Base-by-base conservation (phyloP, 2,888 invertebrate species). In the Tachystola acroxantha region DNA sequence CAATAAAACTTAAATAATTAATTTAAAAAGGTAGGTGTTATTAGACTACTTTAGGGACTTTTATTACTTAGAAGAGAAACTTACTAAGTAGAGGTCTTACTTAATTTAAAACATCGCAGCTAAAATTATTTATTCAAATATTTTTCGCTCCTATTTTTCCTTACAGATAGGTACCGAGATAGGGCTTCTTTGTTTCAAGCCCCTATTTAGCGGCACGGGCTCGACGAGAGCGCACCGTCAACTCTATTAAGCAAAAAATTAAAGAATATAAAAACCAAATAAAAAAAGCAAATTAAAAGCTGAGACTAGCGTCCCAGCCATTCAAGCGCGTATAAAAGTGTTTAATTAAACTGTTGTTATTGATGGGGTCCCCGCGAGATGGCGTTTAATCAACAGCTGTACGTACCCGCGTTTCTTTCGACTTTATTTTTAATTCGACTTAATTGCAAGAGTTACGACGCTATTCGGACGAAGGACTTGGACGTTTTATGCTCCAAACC, bases 261-360 rank as follows among this genome's bases (percentile, higher is more conserved):
- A 55, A 62, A 54, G 50, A 57, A 56, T 53, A 50, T 54, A 60
- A 58, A 64, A 61, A 41, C 41, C 40, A 62, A 45, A 60, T 69
- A 64, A 66, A 77, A 75, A 74, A 72, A 64, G 57, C 53, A 73
- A 80, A 76, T 79, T 76, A 78, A 77, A 71, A 57, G 54, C 65
- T 54, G 54, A 64, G 70, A 64, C 69, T 64, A 64, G 70, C 65
- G 66, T 67, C 64, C 64, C 58, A 51, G 62, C 67, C 67, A 76
- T 80, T 79, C 65, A 66, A 65, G 70, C 69, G 72, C 65, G 70
- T 76, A 80, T 82, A 81, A 84, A 84, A 85, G 69, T 80, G 76
- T 82, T 82, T 82, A 79, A 85, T 85, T 82, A 85, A 84, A 84
- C 71, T 71, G 78, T 81, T 79, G 78, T 82, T 85, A 82, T 82